Conservation (phyloP, 2,797 vertebrate genomes). For the Hozukius guyotensis region DNA sequence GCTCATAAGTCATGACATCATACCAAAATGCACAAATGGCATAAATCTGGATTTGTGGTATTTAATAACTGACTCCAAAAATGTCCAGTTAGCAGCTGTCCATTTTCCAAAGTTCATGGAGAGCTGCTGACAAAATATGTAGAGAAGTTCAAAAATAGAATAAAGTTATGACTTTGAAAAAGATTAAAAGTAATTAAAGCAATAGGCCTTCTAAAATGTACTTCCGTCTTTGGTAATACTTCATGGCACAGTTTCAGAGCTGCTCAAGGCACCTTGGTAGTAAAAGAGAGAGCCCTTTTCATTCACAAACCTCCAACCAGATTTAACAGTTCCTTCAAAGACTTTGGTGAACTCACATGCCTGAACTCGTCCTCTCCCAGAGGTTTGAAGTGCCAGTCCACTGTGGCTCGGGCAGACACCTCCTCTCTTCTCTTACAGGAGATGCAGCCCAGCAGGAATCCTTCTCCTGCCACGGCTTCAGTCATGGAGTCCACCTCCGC, state of each 20-base stretch:
- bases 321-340: neutral
- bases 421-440: slow-evolving; percentile 91
- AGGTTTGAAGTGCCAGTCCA: slow-evolving; percentile 88
- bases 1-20: accelerated
- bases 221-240: neutral
- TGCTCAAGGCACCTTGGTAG: neutral
- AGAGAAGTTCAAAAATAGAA: neutral
- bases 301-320: neutral
- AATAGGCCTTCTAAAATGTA: neutral
- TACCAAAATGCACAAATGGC: neutral
- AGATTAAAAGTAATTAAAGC: neutral
- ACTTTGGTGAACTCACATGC: slow-evolving; percentile 68
- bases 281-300: neutral
- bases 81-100: neutral
- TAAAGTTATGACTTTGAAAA: neutral
- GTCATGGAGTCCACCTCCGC: slow-evolving; percentile 92
- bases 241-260: neutral
- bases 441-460: slow-evolving; percentile 90
- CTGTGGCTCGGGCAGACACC: slow-evolving; percentile 78
- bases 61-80: neutral
- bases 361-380: slow-evolving; percentile 75
- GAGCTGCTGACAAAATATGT: neutral
- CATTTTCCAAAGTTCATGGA: neutral
- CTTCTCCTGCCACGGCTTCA: slow-evolving; percentile 83
- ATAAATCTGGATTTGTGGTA: neutral